phyloP scores from a whole-genome alignment of 37 sponge, comb jelly and placozoan species.

The Crambe crambe region DNA sequence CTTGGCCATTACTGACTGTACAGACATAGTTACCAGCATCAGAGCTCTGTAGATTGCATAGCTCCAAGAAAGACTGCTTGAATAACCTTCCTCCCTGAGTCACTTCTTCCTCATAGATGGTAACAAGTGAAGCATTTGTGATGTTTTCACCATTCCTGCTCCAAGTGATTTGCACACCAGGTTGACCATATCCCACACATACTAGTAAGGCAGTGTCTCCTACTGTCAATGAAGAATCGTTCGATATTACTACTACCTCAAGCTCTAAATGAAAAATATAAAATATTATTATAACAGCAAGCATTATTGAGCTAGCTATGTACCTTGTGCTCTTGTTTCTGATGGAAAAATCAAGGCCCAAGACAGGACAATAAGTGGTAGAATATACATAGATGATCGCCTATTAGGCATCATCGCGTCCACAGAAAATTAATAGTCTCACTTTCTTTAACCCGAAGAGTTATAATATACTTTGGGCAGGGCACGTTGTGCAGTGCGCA shows the following conservation, averaged over 20 bases:
- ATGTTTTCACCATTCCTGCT: neutral
- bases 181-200: slow-evolving; percentile 22
- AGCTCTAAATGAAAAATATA: neutral
- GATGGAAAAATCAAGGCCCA: neutral
- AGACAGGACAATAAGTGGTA: neutral
- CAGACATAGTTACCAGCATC: slow-evolving; percentile 42
- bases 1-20: neutral
- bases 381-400: neutral
- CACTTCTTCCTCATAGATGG: slow-evolving; percentile 31
- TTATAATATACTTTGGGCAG: neutral
- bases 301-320: neutral
- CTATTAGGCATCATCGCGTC: neutral
- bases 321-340: neutral
- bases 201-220: slow-evolving; percentile 14
- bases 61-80: slow-evolving; percentile 14
- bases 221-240: neutral
- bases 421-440: neutral
- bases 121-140: slow-evolving; percentile 12
- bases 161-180: slow-evolving; percentile 12
- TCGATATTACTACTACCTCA: slow-evolving; percentile 11
- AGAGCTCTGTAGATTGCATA: slow-evolving; percentile 13
- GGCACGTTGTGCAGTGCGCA: neutral
- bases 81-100: slow-evolving; percentile 9
- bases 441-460: neutral
- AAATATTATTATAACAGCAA: too few relatives aligned